A percentile compares a stretch with the other conserved stretches of the same genome.
Conservation (phyloP, 2,888 invertebrate species). For the Timandra comae region DNA sequence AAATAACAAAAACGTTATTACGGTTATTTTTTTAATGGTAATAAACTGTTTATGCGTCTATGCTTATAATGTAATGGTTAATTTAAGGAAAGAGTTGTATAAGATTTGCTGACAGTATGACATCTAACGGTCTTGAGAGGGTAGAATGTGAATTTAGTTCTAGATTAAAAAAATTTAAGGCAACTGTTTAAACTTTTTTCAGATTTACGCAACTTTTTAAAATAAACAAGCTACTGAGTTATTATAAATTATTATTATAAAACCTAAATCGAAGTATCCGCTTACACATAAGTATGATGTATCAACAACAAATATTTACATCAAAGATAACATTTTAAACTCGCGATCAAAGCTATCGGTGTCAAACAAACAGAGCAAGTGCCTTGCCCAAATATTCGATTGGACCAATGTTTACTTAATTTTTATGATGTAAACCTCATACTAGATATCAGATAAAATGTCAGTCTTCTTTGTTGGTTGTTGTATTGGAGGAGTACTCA, state of each 20-base stretch:
- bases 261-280: no score
- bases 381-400: constrained; percentile 27
- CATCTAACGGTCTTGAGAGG: no score
- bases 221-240: no score
- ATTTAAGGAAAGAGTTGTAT: no score
- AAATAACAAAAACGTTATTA: neutral
- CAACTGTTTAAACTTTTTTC: no score
- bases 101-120: no score
- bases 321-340: constrained; percentile 25
- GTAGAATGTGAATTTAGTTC: no score
- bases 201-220: no score
- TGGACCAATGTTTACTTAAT: constrained; percentile 35
- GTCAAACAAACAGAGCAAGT: constrained; percentile 22
- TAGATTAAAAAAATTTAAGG: no score
- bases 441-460: constrained; percentile 26
- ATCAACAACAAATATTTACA: constrained; percentile 22
- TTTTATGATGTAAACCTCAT: constrained; percentile 23
- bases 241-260: no score
- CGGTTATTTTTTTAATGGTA: neutral
- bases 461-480: constrained; percentile 28
- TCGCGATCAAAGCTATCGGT: constrained; percentile 26
- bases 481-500: constrained; percentile 24
- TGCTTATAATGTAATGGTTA: no score
- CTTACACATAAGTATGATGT: neutral
- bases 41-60: no score